phyloP scores from a whole-genome alignment of 2,113 vertebrate genomes.

The Psittacula cyanocephala region DNA sequence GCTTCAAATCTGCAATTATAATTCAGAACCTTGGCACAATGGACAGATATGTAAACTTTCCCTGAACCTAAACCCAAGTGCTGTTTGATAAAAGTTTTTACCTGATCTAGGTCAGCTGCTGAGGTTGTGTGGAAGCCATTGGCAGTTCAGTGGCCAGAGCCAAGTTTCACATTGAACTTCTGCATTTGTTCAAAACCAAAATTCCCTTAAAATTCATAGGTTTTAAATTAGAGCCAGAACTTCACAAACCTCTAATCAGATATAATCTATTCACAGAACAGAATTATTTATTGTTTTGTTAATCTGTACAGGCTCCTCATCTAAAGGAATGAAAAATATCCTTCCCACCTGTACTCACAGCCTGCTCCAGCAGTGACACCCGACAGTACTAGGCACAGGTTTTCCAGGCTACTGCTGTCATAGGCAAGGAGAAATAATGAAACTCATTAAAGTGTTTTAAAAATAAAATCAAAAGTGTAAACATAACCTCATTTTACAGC shows the following conservation, averaged over 20 bases:
- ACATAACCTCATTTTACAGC: neutral
- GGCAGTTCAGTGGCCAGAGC: neutral
- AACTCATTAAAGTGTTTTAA: neutral
- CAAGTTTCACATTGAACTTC: neutral
- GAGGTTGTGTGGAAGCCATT: neutral
- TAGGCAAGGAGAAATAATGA: neutral
- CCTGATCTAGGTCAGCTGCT: neutral
- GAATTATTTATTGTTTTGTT: constrained; percentile 5
- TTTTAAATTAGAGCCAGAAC: neutral
- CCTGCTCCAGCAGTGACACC: neutral
- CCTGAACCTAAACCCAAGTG: neutral
- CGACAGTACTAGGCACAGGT: neutral
- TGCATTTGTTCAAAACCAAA: neutral
- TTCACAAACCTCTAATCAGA: constrained; percentile 7
- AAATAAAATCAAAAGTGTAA: neutral
- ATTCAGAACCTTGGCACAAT: neutral
- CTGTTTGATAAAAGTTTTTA: neutral
- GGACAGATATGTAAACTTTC: neutral
- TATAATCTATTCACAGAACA: neutral
- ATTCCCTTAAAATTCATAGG: neutral
- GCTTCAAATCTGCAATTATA: neutral
- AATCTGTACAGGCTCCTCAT: neutral
- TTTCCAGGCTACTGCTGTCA: neutral
- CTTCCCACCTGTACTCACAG: neutral
- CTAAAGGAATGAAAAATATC: neutral